Evolutionary conservation across 2,797 vertebrate species (phyloP), one percentile per base, ranked within the genome.

Genomic region (Periophthalmus magnuspinnatus): DNA sequence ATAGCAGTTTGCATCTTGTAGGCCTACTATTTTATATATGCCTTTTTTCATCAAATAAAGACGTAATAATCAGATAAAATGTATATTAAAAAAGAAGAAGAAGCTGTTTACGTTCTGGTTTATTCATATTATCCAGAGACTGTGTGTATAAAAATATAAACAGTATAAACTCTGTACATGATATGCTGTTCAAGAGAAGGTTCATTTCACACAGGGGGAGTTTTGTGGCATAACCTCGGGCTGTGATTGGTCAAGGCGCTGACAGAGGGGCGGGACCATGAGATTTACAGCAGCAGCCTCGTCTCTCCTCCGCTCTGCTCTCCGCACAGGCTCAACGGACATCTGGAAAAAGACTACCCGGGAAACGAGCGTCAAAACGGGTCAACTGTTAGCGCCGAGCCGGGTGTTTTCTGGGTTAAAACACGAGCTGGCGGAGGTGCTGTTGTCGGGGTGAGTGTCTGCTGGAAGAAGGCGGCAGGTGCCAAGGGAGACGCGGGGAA

Each of bases 291-390:
- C 78, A 67, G 80, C 88, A 76, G 55, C 74, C 81, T 67, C 66
- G 78, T 28, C 61, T 63, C 60, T 60, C 24, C 32, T 58, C 56
- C 50, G 1, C 54, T 21, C 21, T 79, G 36, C 47, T 64, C 62
- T 69, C 76, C 68, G 75, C 86, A 69, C 88, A 67, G 83, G 86
- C 76, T 76, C 86, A 78, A 77, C 79, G 74, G 85, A 83, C 89
- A 89, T 86, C 88, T 88, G 85, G 84, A 83, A 73, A 41, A 79
- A 76, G 81, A 4, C 78, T 50, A 67, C 41, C 72, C 75, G 63
- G 82, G 78, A 77, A 58, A 16, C 74, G 38, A 19, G 13, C 41
- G 6, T 22, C 13, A 28, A 22, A 62, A n/a, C n/a, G n/a, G 19
- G 11, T 41, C 2, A 21, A 24, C 3, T 16, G 34, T 21, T 5